A percentile compares a stretch with the other conserved stretches of the same genome.
These are phyloP conservation scores for Lanius ludovicianus DNA, from an alignment of 2,113 vertebrate genomes.

Conservation along the genomic window DNA sequence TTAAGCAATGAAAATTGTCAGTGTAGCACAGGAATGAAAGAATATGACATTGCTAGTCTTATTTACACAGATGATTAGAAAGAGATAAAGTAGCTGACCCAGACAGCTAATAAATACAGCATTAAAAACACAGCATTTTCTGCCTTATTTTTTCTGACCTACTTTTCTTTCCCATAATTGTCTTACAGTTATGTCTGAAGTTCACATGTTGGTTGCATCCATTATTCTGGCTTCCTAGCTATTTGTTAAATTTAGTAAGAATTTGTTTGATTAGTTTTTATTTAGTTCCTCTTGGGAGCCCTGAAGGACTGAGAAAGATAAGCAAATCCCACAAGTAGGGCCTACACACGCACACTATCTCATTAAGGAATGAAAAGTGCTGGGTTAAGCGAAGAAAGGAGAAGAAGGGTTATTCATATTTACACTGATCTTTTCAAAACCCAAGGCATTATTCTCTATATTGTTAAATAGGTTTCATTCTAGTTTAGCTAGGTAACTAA, in stretches of 20 bases:
- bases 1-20: constrained; percentile 56
- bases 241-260: constrained; percentile 62
- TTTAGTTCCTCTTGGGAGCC: constrained; percentile 43
- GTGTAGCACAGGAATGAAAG: constrained; percentile 30
- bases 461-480: neutral
- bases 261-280: constrained; percentile 57
- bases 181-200: neutral
- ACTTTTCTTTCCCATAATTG: constrained; percentile 47
- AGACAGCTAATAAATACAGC: constrained; percentile 50
- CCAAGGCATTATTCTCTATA: neutral
- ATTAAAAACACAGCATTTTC: neutral
- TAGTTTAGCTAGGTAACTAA: neutral
- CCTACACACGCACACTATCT: neutral
- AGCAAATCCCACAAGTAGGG: constrained; percentile 7
- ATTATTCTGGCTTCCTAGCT: constrained; percentile 26
- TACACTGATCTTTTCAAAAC: neutral
- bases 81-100: constrained; percentile 58
- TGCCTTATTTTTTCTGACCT: constrained; percentile 38
- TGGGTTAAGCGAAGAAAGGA: constrained; percentile 8
- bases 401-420: constrained; percentile 7
- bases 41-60: constrained; percentile 42
- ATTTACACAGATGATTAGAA: constrained; percentile 54
- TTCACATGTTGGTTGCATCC: neutral
- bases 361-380: constrained; percentile 34
- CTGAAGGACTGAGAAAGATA: neutral